phyloP scores from a whole-genome alignment of 2,797 vertebrate genomes.

The Anguilla marmorata region DNA sequence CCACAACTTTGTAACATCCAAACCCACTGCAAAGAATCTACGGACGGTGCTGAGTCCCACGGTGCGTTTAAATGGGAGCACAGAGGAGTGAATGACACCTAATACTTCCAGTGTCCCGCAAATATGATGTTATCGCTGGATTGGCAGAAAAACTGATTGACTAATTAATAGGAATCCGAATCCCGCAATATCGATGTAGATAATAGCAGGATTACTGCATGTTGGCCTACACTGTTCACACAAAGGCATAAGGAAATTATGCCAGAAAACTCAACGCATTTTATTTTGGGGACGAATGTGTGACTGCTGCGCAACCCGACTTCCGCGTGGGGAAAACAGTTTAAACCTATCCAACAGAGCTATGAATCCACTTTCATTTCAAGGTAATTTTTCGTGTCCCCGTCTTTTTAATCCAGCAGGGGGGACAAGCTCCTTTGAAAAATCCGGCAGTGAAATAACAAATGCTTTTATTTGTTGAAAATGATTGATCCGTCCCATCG shows the following conservation, averaged over 20 bases:
- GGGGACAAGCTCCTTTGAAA: neutral
- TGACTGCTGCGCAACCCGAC: neutral
- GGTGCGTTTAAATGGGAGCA: neutral
- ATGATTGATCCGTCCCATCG: conserved; percentile 51
- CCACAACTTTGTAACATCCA: neutral
- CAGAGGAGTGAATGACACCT: neutral
- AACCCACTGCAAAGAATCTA: neutral
- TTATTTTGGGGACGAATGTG: neutral
- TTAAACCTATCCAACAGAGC: neutral
- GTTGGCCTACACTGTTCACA: neutral
- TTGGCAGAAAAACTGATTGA: neutral
- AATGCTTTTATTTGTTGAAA: conserved; percentile 53
- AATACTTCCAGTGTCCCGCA: neutral
- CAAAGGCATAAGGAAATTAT: neutral
- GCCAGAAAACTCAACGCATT: neutral
- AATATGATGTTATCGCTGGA: neutral
- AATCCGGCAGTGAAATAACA: conserved; percentile 31
- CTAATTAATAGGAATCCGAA: neutral
- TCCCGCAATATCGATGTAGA: neutral
- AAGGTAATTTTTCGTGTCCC: neutral
- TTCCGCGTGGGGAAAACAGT: neutral
- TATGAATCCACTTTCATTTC: neutral
- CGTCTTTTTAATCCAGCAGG: conserved; percentile 4
- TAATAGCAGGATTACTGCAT: neutral
- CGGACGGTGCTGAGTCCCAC: neutral